Percentiles rank a stretch among this genome's conserved stretches.
These are phyloP conservation scores for Julus scandinavius DNA, from an alignment of 2,888 invertebrate genomes.

Conservation along the genomic window DNA sequence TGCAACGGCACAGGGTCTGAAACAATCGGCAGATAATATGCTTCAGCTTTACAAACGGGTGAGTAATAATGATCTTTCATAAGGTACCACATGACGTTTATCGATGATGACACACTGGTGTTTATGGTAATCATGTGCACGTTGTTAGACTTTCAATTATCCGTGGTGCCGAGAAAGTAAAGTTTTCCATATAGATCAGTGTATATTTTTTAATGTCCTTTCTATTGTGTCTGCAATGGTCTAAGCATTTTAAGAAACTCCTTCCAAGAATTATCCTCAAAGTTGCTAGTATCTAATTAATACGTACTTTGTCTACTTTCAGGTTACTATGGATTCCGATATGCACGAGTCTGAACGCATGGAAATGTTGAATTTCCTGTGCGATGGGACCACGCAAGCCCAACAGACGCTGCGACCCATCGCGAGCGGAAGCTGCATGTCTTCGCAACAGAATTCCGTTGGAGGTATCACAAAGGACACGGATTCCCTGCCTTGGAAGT, in stretches of 20 bases:
- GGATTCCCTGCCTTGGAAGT: not conserved
- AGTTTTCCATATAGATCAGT: no score
- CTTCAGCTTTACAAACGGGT: conserved; percentile 77
- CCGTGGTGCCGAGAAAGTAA: no score
- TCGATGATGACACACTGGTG: no score
- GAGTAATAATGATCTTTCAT: conserved; percentile 43
- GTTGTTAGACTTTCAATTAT: no score
- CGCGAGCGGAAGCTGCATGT: conserved; percentile 47
- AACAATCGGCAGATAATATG: conserved; percentile 74
- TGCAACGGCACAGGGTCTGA: conserved; percentile 61
- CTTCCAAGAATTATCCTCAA: no score
- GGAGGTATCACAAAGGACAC: conserved; percentile 44
- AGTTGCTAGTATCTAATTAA: no score
- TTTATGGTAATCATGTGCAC: no score
- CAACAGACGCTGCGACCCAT: conserved; percentile 60
- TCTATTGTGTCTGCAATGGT: no score
- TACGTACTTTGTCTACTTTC: not conserved
- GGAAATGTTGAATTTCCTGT: conserved; percentile 59
- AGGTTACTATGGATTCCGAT: conserved; percentile 60
- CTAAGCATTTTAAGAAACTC: no score
- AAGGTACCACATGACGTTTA: no score
- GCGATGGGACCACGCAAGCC: conserved; percentile 60
- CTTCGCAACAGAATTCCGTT: conserved; percentile 54
- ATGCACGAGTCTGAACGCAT: conserved; percentile 59
- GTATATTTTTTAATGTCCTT: no score